phyloP scores from a whole-genome alignment of 2,113 vertebrate species.

The Hippopotamus amphibius region DNA sequence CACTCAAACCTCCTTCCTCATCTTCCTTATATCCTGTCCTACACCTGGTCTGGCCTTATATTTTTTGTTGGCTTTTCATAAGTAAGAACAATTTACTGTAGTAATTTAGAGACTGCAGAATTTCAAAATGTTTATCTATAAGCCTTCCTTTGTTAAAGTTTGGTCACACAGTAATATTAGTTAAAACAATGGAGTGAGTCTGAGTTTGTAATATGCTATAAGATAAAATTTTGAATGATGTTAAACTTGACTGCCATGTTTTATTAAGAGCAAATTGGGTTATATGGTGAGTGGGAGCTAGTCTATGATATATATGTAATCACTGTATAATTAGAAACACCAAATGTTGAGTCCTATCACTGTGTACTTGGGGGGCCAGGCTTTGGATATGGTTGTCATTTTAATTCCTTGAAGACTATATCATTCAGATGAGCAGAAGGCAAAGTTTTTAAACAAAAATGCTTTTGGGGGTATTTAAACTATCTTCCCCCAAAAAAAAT shows the following conservation, averaged over 20 bases:
- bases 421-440: constrained; percentile 66
- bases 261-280: not conserved
- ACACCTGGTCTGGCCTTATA: constrained; percentile 67
- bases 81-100: constrained; percentile 73
- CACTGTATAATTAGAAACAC: constrained; percentile 60
- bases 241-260: not conserved
- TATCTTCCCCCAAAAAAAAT: not conserved
- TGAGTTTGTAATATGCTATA: not conserved
- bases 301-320: not conserved
- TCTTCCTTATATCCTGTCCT: constrained; percentile 71
- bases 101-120: constrained; percentile 74
- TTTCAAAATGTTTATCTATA: constrained; percentile 69
- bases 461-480: constrained; percentile 64
- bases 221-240: not conserved
- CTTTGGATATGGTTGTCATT: constrained; percentile 56
- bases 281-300: not conserved
- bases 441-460: constrained; percentile 77
- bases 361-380: constrained; percentile 64
- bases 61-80: constrained; percentile 78
- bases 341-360: constrained; percentile 70
- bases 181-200: not conserved
- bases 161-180: not conserved
- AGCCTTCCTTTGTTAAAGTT: not conserved
- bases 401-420: constrained; percentile 60
- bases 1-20: constrained; percentile 63